Evolutionary conservation across 2,797 vertebrate genomes (phyloP), one percentile per base, ranked within the genome.

Genomic region (Anabas testudineus): DNA sequence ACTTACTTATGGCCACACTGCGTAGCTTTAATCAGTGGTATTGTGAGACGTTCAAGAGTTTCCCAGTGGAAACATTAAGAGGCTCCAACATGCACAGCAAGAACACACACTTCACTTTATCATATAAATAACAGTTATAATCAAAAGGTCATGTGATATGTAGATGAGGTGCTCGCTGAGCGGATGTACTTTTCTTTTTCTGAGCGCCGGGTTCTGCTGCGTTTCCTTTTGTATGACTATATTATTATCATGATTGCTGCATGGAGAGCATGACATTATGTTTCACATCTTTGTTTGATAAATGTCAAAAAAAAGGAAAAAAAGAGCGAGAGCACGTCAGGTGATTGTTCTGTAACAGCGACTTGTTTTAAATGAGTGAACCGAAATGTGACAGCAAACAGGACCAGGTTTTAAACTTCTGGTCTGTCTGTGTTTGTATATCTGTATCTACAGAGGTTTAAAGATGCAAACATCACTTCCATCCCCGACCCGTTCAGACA

Each of bases 61-160:
- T n/a, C 41, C n/a, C 42, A 24, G 61, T 36, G 67, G 32, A 73
- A 67, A 74, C 51, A 59, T 66, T 46, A 55, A 74, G 77, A 54
- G 70, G 24, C 19, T 18, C 41, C 26, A 51, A 47, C 37, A 37
- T 19, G 49, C 74, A 26, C 56, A 57, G 46, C 22, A 7, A 58
- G 66, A 67, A 51, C 58, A 69, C 76, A 58, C 74, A 63, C 65
- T 71, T 51, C 72, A 76, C 64, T 51, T 53, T 7, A 69, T 74
- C 59, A 21, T 55, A 67, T 71, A 69, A 83, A 74, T 75, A 71
- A 74, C 63, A 71, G 74, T 61, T 54, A 34, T 66, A 78, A 83
- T 80, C 63, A 83, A 45, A 71, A 73, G 77, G 74, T 80, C 62
- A 67, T 43, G 64, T 58, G 72, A 61, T 13, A 39, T 34, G 67